Conservation (phyloP, 2,113 vertebrate genomes). For the Tonatia bakeri region DNA sequence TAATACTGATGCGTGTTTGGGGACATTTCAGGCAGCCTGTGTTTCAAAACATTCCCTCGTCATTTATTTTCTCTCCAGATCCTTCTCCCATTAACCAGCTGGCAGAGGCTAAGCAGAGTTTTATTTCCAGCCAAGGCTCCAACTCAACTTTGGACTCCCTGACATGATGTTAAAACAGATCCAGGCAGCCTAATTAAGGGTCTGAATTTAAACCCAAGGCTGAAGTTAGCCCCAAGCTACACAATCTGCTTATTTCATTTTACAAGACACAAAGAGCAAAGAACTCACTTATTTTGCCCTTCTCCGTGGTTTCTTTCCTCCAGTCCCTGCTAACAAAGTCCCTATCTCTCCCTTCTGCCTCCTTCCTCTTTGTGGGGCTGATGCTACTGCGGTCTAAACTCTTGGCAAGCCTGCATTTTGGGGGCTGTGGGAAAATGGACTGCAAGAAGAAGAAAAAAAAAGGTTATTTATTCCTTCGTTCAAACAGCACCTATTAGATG, state of each 20-base stretch:
- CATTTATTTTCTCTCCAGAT: slow-evolving; percentile 35
- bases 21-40: slow-evolving; percentile 26
- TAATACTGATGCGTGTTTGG: neutral
- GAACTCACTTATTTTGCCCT: neutral
- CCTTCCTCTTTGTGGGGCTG: slow-evolving; percentile 19
- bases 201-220: slow-evolving; percentile 19
- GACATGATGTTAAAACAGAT: slow-evolving; percentile 30
- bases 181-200: slow-evolving; percentile 37
- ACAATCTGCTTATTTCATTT: slow-evolving; percentile 20
- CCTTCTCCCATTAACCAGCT: slow-evolving; percentile 5
- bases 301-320: neutral
- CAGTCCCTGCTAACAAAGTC: neutral
- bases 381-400: slow-evolving; percentile 43
- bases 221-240: slow-evolving; percentile 32
- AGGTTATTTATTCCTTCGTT: neutral
- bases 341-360: slow-evolving; percentile 33
- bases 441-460: neutral
- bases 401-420: neutral
- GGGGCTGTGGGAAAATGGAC: neutral
- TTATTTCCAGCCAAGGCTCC: slow-evolving; percentile 33
- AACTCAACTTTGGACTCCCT: neutral
- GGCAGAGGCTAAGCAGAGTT: neutral
- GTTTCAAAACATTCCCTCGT: slow-evolving; percentile 35
- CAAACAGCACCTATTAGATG: neutral
- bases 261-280: neutral